Evolutionary conservation across 2,797 vertebrate genomes (phyloP).

Genomic region (Catharus ustulatus): DNA sequence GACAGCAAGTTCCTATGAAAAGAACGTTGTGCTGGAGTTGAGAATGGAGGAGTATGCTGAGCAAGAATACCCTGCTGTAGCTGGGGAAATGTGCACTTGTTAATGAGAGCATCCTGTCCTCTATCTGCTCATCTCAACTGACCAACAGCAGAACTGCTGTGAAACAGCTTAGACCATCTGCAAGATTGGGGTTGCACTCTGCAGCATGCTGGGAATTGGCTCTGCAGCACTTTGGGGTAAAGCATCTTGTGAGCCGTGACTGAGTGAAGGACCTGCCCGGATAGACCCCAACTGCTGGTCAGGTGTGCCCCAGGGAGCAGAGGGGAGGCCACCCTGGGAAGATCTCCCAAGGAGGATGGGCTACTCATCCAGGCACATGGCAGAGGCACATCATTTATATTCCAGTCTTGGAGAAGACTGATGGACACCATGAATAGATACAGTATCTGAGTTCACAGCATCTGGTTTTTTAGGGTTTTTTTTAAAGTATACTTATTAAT

Average conservation of each 20-base stretch:
- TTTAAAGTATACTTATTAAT: neutral
- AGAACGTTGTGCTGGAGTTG: neutral
- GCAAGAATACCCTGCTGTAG: neutral
- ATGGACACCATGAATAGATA: neutral
- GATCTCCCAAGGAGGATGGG: neutral
- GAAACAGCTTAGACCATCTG: neutral
- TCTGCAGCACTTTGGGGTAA: neutral
- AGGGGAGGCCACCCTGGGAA: neutral
- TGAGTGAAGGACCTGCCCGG: neutral
- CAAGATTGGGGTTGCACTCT: neutral
- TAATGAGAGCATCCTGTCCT: neutral
- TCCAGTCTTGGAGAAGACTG: neutral
- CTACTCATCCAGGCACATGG: rapidly evolving
- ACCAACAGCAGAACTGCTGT: neutral
- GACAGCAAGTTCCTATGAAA: neutral
- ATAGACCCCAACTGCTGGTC: neutral
- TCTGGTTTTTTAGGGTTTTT: too few relatives aligned
- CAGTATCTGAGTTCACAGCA: neutral
- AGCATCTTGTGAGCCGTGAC: neutral
- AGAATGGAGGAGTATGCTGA: neutral
- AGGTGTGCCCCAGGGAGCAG: neutral
- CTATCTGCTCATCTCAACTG: neutral
- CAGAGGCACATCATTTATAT: neutral
- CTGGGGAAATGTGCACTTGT: neutral
- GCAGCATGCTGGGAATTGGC: neutral